Base-by-base conservation (phyloP, 2,113 vertebrate species). In the Otus sunia region DNA sequence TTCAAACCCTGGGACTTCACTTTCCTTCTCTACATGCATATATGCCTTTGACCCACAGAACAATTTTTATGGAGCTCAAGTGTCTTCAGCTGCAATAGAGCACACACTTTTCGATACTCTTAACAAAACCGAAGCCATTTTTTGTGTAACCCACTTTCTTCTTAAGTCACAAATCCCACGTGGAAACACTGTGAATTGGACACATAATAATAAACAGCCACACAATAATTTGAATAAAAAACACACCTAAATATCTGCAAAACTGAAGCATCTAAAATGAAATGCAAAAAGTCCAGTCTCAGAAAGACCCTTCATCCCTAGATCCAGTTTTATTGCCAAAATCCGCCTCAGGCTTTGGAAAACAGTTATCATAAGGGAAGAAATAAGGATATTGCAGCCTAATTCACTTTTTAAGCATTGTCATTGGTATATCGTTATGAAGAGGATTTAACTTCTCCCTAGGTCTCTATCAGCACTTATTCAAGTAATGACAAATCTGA, bases 401-500 rank as follows among this genome's bases (percentile, higher is more conserved):
- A 72, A 64, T 56, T 73, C 39, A 60, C 78, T 60, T 62, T 62
- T 82, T 20, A 75, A 86, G 53, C 43, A 41, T 22, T 37, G 49
- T 59, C 85, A 67, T 1, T 56, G 56, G 14, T 88, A 91, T 66
- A 86, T 47, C 43, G 58, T 82, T 82, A 72, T 10, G 23, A 12
- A 29, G 56, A 67, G 71, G 74, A 72, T 85, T 95, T 93, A 92
- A 88, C 37, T 67, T 93, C 66, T 79, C 86, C 78, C 66, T 15
- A 22, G 32, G 69, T 43, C 53, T 94, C 71, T 88, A 78, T 86
- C 88, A 88, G 90, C 88, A 78, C 63, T 92, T 90, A 82, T 34
- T 83, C 82, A 90, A 92, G 75, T 37, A 75, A 45, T 56, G 93
- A 90, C 93, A 95, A 90, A 90, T 86, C 74, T 88, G 82, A 92